Conservation (phyloP, 1,140 invertebrate species). For the Heterodera schachtii region DNA sequence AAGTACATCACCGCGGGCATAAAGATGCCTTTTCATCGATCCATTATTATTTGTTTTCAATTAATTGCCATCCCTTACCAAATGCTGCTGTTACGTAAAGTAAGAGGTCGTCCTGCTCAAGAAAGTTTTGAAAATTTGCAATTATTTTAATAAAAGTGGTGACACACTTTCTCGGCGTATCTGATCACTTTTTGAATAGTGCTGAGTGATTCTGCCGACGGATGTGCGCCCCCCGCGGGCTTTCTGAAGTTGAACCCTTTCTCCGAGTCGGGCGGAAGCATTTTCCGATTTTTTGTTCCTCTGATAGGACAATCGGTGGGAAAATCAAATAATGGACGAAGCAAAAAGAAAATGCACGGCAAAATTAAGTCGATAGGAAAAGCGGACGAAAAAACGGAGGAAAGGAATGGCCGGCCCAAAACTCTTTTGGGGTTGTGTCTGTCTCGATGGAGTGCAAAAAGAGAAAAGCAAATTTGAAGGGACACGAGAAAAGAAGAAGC, state of each 20-base stretch:
- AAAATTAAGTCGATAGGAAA: background rate
- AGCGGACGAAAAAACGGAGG: background rate
- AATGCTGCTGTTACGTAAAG: constrained; percentile 39
- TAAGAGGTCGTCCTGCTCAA: constrained; percentile 32
- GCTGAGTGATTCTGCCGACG: constrained; percentile 23
- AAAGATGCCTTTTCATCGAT: constrained; percentile 26
- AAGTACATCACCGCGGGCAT: constrained; percentile 48
- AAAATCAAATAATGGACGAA: background rate
- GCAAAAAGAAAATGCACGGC: background rate
- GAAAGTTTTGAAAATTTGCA: constrained; percentile 1
- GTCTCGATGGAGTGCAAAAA: no score
- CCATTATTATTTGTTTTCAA: background rate
- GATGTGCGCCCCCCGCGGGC: background rate
- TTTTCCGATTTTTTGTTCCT: background rate
- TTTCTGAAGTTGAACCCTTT: constrained; percentile 6
- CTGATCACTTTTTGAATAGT: constrained; percentile 39
- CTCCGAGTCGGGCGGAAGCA: constrained; percentile 17
- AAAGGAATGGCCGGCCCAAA: background rate
- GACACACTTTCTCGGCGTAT: constrained; percentile 35
- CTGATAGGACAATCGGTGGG: background rate
- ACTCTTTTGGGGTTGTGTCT: no score
- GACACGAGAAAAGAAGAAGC: no score
- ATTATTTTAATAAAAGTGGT: background rate
- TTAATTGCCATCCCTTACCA: background rate
- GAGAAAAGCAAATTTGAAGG: no score